These are phyloP conservation scores for Caenorhabditis afra DNA, from an alignment of 2,888 invertebrate species.

Conservation along the genomic window DNA sequence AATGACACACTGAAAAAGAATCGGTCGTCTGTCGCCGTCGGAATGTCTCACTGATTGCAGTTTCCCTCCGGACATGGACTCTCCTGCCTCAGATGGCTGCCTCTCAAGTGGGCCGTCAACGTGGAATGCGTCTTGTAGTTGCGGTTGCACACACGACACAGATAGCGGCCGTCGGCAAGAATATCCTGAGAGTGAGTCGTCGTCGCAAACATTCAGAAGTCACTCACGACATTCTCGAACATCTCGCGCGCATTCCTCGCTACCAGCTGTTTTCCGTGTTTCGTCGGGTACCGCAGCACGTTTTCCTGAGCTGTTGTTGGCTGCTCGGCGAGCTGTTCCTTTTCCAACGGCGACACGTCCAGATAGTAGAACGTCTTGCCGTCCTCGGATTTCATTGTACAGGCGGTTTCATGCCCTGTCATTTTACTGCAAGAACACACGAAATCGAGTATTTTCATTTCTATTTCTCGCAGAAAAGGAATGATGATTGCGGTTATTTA, in stretches of 20 bases:
- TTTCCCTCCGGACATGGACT: constrained; percentile 23
- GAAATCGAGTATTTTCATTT: constrained; percentile 2
- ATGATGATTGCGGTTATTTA: constrained; percentile 5
- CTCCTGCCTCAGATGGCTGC: constrained; percentile 38
- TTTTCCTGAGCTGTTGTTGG: background rate
- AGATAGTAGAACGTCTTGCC: constrained; percentile 32
- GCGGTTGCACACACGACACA: constrained; percentile 45
- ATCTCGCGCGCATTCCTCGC: constrained; percentile 36
- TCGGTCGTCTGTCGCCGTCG: background rate
- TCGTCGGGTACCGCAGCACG: too few species aligned
- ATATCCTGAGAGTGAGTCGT: constrained; percentile 26
- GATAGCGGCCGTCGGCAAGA: constrained; percentile 46
- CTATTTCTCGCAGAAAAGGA: constrained; percentile 5
- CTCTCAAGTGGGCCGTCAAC: constrained; percentile 51
- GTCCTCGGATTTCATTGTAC: too few species aligned
- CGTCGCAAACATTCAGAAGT: background rate
- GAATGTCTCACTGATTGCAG: constrained; percentile 39
- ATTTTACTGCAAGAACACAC: background rate
- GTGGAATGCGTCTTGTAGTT: constrained; percentile 51
- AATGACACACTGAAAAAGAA: constrained; percentile 42
- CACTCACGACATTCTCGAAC: constrained; percentile 46
- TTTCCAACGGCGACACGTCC: background rate
- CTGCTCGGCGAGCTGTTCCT: background rate
- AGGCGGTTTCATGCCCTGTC: constrained; percentile 4
- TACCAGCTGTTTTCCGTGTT: constrained; percentile 24